These are phyloP conservation scores for Trichogramma evanescens DNA, from an alignment of 2,888 invertebrate genomes.

Conservation along the genomic window DNA sequence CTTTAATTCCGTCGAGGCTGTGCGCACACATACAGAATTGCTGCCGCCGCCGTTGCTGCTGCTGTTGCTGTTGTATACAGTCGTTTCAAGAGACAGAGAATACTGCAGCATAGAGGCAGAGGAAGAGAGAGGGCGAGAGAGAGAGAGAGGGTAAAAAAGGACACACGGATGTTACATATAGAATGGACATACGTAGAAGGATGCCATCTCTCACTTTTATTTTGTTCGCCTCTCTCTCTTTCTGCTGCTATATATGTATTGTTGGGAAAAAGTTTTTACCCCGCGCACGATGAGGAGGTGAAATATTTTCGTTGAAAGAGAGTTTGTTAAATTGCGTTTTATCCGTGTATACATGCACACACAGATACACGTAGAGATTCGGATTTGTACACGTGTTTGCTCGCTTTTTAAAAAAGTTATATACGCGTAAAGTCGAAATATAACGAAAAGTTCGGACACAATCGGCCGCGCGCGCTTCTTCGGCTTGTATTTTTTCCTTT, in stretches of 20 bases:
- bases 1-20: slow-evolving; percentile 37
- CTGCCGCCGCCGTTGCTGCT: slow-evolving; percentile 16
- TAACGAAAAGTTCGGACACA: too few relatives aligned
- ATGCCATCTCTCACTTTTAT: slow-evolving; percentile 3
- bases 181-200: slow-evolving; percentile 4
- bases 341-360: too few relatives aligned
- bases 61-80: slow-evolving; percentile 1
- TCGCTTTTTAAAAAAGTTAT: too few relatives aligned
- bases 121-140: slow-evolving; percentile 1
- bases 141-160: slow-evolving; percentile 11
- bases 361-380: too few relatives aligned
- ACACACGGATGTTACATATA: slow-evolving; percentile 2
- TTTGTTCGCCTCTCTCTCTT: not conserved
- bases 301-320: too few relatives aligned
- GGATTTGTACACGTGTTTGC: too few relatives aligned
- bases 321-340: too few relatives aligned
- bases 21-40: slow-evolving; percentile 23
- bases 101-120: not conserved
- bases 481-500: too few relatives aligned
- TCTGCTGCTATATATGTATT: not conserved
- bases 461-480: too few relatives aligned
- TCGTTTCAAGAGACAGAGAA: slow-evolving; percentile 5
- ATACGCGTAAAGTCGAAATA: too few relatives aligned
- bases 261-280: not conserved
- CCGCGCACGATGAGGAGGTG: too few relatives aligned